phyloP scores from a whole-genome alignment of 1,140 invertebrate species.

The Macrobrachium nipponense region DNA sequence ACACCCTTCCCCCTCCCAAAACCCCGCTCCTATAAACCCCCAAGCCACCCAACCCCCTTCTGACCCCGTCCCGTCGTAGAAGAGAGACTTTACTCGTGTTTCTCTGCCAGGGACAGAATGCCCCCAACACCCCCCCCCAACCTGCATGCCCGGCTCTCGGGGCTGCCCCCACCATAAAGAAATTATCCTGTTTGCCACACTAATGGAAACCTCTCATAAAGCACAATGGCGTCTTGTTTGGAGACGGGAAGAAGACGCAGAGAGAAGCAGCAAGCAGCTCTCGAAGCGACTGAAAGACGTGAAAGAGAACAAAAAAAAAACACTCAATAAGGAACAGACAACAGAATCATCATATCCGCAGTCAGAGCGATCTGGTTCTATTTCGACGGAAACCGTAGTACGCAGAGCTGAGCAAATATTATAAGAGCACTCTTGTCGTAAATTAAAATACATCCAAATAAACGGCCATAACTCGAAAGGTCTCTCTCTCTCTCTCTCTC shows the following conservation, averaged over 20 bases:
- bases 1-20: background rate
- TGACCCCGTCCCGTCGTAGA: too few species aligned
- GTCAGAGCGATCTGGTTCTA: too few species aligned
- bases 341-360: too few species aligned
- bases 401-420: too few species aligned
- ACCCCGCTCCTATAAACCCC: background rate
- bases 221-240: slow-evolving; percentile 39
- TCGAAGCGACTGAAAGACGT: background rate
- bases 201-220: slow-evolving; percentile 53
- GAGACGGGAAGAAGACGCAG: background rate
- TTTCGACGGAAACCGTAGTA: too few species aligned
- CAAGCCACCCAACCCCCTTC: background rate
- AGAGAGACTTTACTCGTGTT: too few species aligned
- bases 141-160: background rate
- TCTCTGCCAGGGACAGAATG: background rate
- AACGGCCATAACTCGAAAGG: too few species aligned
- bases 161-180: slow-evolving; percentile 33
- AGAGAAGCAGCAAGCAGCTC: background rate
- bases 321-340: too few species aligned
- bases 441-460: too few species aligned
- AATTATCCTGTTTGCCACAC: slow-evolving; percentile 53
- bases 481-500: too few species aligned
- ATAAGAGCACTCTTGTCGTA: too few species aligned
- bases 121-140: background rate
- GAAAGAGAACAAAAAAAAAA: too few species aligned